Percentiles rank a stretch among this genome's conserved stretches.
These are phyloP conservation scores for Scyliorhinus canicula DNA, from an alignment of 2,797 vertebrate genomes.

Conservation along the genomic window DNA sequence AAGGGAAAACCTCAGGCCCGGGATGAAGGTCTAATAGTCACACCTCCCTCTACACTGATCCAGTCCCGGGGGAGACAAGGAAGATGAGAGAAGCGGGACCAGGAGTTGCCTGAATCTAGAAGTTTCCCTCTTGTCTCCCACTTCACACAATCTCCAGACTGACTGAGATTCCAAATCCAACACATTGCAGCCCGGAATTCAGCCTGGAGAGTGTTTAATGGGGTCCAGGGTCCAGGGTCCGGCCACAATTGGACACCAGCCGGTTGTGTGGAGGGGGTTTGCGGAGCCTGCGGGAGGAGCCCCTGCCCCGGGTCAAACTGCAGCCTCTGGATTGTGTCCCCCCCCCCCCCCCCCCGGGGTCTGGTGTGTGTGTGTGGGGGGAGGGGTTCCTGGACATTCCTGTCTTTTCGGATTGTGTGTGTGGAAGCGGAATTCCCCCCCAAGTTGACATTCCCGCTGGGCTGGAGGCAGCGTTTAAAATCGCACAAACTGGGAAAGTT, in stretches of 20 bases:
- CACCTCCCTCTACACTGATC: background rate
- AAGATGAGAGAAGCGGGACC: background rate
- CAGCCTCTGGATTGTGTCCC: too few species aligned
- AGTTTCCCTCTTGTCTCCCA: background rate
- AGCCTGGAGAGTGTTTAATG: background rate
- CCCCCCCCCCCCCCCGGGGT: too few species aligned
- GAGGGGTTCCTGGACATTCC: background rate
- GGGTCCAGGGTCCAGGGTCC: background rate
- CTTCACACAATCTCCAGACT: background rate
- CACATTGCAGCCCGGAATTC: background rate
- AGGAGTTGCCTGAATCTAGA: background rate
- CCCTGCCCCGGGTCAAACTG: too few species aligned
- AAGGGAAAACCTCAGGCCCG: background rate
- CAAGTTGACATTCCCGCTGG: background rate
- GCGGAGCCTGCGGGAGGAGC: too few species aligned
- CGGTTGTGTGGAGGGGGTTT: too few species aligned
- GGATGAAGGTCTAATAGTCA: background rate
- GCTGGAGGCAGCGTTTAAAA: too few species aligned
- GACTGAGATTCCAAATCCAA: background rate
- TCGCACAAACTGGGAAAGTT: too few species aligned
- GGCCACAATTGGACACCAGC: too few species aligned
- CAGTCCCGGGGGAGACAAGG: too few species aligned
- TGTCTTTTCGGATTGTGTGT: background rate
- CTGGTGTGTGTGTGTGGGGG: too few species aligned
- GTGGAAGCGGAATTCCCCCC: too few species aligned